Evolutionary conservation across 2,797 vertebrate species (phyloP).

Genomic region (Pogoniulus pusillus): DNA sequence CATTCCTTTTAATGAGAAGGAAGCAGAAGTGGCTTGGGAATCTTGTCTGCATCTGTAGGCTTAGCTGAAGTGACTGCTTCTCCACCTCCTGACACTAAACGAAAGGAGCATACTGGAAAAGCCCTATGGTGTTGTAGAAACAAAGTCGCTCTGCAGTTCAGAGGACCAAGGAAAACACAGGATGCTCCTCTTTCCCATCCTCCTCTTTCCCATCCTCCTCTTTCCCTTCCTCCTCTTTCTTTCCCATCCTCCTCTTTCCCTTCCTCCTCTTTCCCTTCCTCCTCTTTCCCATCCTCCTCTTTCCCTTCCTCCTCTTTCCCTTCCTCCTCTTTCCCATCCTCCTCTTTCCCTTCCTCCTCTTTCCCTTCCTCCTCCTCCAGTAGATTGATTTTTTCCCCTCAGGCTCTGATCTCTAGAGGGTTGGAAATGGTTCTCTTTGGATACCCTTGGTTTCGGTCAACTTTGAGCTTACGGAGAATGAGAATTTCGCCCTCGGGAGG

Average conservation of each 20-base stretch:
- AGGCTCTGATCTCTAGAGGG: background rate
- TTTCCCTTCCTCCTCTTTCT: background rate
- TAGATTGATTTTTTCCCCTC: background rate
- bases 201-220: background rate
- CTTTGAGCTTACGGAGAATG: background rate
- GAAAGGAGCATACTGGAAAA: background rate
- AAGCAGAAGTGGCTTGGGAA: background rate
- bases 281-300: background rate
- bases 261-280: background rate
- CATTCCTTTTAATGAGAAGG: background rate
- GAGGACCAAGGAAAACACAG: background rate
- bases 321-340: background rate
- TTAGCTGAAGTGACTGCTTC: background rate
- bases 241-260: too few relatives aligned
- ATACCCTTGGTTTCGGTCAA: background rate
- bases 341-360: background rate
- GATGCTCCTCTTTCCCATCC: background rate
- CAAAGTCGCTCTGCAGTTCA: background rate
- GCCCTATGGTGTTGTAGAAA: background rate
- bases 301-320: background rate
- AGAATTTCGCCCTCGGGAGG: background rate
- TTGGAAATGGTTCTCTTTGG: rapidly evolving
- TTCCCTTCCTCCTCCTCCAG: background rate
- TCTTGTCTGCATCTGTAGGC: background rate
- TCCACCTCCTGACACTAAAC: background rate